Evolutionary conservation across 92 coral and sea anemone genomes (phyloP), one percentile per base, ranked within the genome.

Genomic region (Epizoanthus fatuus): DNA sequence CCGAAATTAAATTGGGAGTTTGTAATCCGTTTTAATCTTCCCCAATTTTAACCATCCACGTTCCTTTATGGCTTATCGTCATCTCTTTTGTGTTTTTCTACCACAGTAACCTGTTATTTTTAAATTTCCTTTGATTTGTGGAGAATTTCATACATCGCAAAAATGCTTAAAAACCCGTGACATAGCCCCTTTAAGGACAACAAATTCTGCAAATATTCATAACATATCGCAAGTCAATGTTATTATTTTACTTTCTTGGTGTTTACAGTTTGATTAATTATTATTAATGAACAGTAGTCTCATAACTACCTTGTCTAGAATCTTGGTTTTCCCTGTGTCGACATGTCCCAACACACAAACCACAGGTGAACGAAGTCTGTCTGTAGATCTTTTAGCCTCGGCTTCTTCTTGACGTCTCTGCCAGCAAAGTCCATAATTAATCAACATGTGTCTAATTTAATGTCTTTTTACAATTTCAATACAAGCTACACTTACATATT

Each of bases 301-400:
- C 12, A 29, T 52, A 15, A 5, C 22, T 79, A 97, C 99, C 95
- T 97, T 97, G 85, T 97, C 99, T 53, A 97, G 87, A 75, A 97
- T 97, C 90, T 97, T 97, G 19, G 99, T 97, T 86, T 97, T 97
- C 11, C 99, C 99, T 16, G 99, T 97, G 70, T 97, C 99, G 39
- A 97, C 99, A 74, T 97, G 99, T 10, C 99, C 99, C 83, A 97
- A 82, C 7, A 97, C 99, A 88, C 99, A 97, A 45, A 97, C 96
- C 62, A 97, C 98, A 20, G 99, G 99, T 15, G 99, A 97, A 20
- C 99, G 92, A 40, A 97, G 90, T 19, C 86, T 87, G 81, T 97
- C 99, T 60, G 95, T 90, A 57, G 88, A 74, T 53, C 94, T 89
- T 4, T 87, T 92, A 35, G 91, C 84, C 69, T 97, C 99, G 3